Evolutionary conservation across 1,140 invertebrate genomes (phyloP), one percentile per base, ranked within the genome.

Genomic region (Drosophila equinoxialis): DNA sequence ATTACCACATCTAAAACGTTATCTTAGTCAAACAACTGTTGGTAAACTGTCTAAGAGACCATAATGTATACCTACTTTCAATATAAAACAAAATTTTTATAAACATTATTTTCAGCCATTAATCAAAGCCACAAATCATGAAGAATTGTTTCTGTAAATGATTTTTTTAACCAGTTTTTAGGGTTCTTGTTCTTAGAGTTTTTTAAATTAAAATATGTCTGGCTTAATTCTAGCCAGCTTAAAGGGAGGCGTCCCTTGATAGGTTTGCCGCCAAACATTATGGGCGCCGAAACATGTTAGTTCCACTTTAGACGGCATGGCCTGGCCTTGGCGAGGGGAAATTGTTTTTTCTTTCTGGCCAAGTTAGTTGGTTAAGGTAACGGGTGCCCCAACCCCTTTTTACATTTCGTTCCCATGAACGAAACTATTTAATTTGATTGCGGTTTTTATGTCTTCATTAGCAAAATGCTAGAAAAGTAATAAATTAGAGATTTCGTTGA

Each of bases 371-470:
- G 70, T 81, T 86, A 75, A 86, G 83, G 17, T 23, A 51, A 51
- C 45, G 45, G 45, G 8, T 20, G 45, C 45, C 17, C 45, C 45
- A 87, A 87, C 81, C 20, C 65, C 72, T 11, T 67, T 54, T 87
- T 83, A 82, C 76, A 87, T 79, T 87, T 79, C 35, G 81, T 89
- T 89, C 84, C 84, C 84, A 89, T 89, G 84, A 89, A 89, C 65
- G 82, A 83, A 89, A 89, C 80, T 81, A 84, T 84, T 89, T 90
- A 89, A 84, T 89, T 89, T 89, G 84, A 89, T 89, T 89, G 84
- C 84, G 84, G 84, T 89, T 89, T 89, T 89, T 89, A 89, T 89
- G 84, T 89, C 84, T 89, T 89, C 84, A 89, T 89, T 89, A 89
- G 84, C 84, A 75, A 89, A 89, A 89, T 78, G 85, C 66, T 89